Evolutionary conservation across 1,140 invertebrate species (phyloP).

Genomic region (Ridgeia piscesae): DNA sequence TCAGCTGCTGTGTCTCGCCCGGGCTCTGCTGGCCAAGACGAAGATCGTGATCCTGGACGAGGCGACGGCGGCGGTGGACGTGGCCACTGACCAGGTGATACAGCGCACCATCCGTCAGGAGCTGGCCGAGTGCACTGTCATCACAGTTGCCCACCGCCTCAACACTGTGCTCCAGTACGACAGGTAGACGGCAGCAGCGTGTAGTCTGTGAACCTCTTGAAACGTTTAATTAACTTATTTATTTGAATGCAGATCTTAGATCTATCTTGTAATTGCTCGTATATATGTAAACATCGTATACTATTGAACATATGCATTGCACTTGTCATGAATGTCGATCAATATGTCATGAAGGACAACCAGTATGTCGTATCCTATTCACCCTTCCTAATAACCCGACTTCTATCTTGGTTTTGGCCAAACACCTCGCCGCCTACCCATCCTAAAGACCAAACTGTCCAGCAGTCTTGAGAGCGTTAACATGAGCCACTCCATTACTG

Average conservation of each 20-base stretch:
- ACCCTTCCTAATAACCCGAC: neutral
- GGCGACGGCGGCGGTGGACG: constrained; percentile 54
- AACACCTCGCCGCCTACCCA: neutral
- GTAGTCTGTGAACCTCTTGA: neutral
- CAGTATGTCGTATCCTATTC: too few relatives aligned
- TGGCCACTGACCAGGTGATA: constrained; percentile 47
- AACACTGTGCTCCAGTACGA: constrained; percentile 66
- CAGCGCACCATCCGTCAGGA: constrained; percentile 43
- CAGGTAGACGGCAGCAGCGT: constrained; percentile 47
- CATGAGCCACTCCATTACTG: too few relatives aligned
- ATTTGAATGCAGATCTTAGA: too few relatives aligned
- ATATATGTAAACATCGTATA: too few relatives aligned
- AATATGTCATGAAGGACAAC: too few relatives aligned
- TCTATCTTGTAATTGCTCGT: too few relatives aligned
- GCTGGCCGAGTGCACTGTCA: constrained; percentile 46
- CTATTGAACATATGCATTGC: too few relatives aligned
- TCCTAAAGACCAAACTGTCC: too few relatives aligned
- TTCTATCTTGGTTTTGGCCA: neutral
- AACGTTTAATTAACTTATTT: neutral
- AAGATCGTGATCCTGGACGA: constrained; percentile 77
- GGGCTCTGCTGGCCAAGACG: constrained; percentile 63
- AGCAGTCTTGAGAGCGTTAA: too few relatives aligned
- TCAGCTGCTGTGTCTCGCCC: constrained; percentile 63
- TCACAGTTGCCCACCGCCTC: constrained; percentile 55
- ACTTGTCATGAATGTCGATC: too few relatives aligned